A percentile compares a stretch with the other conserved stretches of the same genome.
These are phyloP conservation scores for Terrapene triunguis DNA, from an alignment of 2,113 vertebrate species.

Conservation along the genomic window DNA sequence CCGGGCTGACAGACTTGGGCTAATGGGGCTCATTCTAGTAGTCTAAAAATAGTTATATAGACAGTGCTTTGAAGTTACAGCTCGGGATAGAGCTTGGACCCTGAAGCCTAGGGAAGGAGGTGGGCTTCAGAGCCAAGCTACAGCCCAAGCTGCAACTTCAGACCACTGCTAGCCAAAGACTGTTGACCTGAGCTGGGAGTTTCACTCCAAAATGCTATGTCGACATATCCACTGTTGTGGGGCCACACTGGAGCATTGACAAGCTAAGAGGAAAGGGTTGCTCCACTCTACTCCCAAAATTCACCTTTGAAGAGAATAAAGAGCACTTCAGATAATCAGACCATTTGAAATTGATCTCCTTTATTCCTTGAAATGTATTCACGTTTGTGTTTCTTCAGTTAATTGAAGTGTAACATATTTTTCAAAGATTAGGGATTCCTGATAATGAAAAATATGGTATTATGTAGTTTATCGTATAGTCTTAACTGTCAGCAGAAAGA, in stretches of 20 bases:
- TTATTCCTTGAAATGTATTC: conserved; percentile 21
- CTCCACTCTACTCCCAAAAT: neutral
- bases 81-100: neutral
- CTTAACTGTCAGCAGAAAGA: conserved; percentile 16
- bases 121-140: no score
- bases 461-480: neutral
- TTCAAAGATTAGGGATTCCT: conserved; percentile 16
- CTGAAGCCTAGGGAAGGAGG: no score
- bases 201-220: no score
- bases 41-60: neutral
- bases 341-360: conserved; percentile 1
- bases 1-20: neutral
- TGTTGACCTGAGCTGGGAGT: no score
- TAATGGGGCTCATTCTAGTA: no score
- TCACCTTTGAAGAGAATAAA: conserved; percentile 26
- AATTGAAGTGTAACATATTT: neutral
- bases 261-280: neutral
- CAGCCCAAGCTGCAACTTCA: no score
- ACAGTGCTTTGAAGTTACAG: neutral
- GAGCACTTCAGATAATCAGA: neutral
- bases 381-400: conserved; percentile 6
- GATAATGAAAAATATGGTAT: conserved; percentile 8
- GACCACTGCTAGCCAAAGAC: no score
- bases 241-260: no score
- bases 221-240: no score